Evolutionary conservation across 1,140 invertebrate species (phyloP).

Genomic region (Drosophila ohnishii): DNA sequence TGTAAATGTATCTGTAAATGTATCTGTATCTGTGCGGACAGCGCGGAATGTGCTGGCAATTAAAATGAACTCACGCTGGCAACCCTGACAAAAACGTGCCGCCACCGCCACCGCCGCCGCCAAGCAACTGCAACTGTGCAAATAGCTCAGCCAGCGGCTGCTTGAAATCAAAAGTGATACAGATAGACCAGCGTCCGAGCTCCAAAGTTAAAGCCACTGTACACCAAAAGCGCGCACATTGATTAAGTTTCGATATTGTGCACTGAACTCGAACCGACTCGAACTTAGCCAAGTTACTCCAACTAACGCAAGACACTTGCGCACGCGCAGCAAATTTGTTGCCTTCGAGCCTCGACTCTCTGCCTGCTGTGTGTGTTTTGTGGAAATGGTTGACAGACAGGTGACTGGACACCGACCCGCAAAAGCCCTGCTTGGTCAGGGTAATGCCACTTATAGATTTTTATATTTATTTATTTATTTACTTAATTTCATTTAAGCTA

Average conservation of each 20-base stretch:
- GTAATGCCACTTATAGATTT: neutral
- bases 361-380: constrained; percentile 7
- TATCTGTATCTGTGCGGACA: constrained; percentile 8
- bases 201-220: constrained; percentile 16
- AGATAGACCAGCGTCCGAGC: constrained; percentile 30
- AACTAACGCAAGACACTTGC: constrained; percentile 28
- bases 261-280: neutral
- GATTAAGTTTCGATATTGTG: constrained; percentile 28
- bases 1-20: neutral
- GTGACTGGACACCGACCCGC: neutral
- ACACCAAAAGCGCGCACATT: constrained; percentile 59
- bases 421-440: neutral
- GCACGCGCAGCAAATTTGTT: constrained; percentile 76
- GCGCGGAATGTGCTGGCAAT: constrained; percentile 73
- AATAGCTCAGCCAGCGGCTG: constrained; percentile 24
- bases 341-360: constrained; percentile 35
- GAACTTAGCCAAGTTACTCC: neutral
- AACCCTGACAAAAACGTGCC: constrained; percentile 78
- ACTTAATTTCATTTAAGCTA: no score
- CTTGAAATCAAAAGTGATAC: constrained; percentile 51
- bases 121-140: constrained; percentile 32
- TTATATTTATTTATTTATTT: no score
- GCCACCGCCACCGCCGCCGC: constrained; percentile 8
- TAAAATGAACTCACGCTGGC: constrained; percentile 80
- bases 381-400: neutral